Base-by-base conservation (phyloP, 2,113 vertebrate species). In the Motacilla tschutschensis region DNA sequence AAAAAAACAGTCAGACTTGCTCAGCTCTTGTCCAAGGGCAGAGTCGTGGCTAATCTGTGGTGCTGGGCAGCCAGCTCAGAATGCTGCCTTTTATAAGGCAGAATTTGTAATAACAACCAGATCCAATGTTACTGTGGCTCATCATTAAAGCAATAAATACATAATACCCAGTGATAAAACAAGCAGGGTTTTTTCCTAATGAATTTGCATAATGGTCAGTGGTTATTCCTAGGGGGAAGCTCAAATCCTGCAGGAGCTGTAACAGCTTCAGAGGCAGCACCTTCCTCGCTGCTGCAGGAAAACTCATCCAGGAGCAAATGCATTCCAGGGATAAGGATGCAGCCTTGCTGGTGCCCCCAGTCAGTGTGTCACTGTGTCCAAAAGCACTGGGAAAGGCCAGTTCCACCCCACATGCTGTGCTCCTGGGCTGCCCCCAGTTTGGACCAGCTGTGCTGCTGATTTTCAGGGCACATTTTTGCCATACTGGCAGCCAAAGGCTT, bases 21-120 rank as follows among this genome's bases (percentile, higher is more conserved):
- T 71, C 54, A 66, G 79, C 38, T 69, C 75, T 44, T 62, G n/a
- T 71, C n/a, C n/a, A 76, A 77, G 70, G 75, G 66, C 69, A 77
- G 47, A 85, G 80, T 11, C 5, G 15, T 35, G 58, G 75, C 51
- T 84, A 17, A 83, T 29, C 65, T 79, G 43, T 16, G 70, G 58
- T 11, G 50, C 73, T 40, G 43, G n/a, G 47, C 80, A 87, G 51
- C 36, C 26, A 65, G 64, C 57, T 80, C 15, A 5, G 57, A 85
- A 57, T 17, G 11, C 33, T 74, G 78, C 25, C 17, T 66, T 63
- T 72, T 20, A 47, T 77, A 89, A 79, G 28, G 47, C 31, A 88
- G 75, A 57, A 63, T 57, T 46, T 47, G 14, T 9, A 76, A 21
- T 33, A 62, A 36, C 8, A 63, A 8, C 60, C 21, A 69, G 26